Percentiles rank a stretch among this genome's conserved stretches.
These are phyloP conservation scores for Cinclus cinclus DNA, from an alignment of 2,113 vertebrate species.

Conservation along the genomic window DNA sequence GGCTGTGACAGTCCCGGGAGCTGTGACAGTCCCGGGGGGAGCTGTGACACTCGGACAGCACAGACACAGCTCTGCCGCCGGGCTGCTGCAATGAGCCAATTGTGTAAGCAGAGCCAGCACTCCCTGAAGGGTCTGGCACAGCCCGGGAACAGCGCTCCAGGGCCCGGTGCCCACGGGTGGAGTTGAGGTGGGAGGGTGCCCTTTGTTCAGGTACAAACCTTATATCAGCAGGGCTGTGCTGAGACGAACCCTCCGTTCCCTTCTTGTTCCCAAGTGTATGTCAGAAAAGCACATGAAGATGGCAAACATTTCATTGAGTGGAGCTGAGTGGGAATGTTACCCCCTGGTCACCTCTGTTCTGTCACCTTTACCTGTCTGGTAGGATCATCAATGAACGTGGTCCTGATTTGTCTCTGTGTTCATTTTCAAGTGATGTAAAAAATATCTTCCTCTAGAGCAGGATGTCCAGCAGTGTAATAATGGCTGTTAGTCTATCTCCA, in stretches of 20 bases:
- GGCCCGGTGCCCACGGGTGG: no score
- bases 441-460: neutral
- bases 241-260: neutral
- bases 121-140: neutral
- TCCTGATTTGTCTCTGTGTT: neutral
- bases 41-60: neutral
- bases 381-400: fast-evolving
- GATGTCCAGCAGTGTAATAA: neutral
- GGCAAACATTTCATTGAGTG: no score
- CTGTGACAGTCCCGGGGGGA: no score
- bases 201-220: neutral
- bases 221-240: neutral
- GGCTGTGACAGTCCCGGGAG: no score
- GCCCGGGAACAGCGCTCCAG: neutral
- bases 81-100: fast-evolving
- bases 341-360: neutral
- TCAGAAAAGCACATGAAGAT: neutral
- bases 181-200: neutral
- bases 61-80: neutral
- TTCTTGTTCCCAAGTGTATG: fast-evolving
- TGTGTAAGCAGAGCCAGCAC: neutral
- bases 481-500: neutral
- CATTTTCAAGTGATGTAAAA: neutral
- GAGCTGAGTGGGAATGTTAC: neutral
- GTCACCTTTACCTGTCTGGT: neutral